A percentile compares a stretch with the other conserved stretches of the same genome.
phyloP scores from a whole-genome alignment of 1,140 invertebrate species.

The Ceratosolen solmsi region DNA sequence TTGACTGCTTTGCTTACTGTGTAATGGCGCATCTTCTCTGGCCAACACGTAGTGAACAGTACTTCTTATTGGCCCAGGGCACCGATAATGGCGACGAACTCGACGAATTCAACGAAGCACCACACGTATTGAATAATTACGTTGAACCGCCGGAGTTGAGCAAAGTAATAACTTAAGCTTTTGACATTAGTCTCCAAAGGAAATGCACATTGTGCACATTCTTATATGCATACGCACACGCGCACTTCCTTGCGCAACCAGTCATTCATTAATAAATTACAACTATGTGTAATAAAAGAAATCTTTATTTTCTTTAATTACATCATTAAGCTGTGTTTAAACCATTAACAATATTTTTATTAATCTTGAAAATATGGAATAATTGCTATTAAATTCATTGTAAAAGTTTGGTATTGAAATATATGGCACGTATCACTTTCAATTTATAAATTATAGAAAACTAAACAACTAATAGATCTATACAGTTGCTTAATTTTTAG shows the following conservation, averaged over 20 bases:
- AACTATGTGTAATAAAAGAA: neutral
- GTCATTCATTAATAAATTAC: neutral
- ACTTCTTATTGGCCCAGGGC: slow-evolving; percentile 85
- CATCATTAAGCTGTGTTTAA: neutral
- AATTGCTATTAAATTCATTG: neutral
- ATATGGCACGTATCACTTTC: neutral
- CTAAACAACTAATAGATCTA: neutral
- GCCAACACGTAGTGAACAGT: slow-evolving; percentile 93
- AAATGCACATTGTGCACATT: neutral
- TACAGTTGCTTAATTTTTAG: neutral
- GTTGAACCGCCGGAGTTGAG: slow-evolving; percentile 71
- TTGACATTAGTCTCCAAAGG: slow-evolving; percentile 5
- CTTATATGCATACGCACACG: neutral
- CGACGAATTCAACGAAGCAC: slow-evolving; percentile 94
- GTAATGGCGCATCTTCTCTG: slow-evolving; percentile 95
- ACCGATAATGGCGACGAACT: slow-evolving; percentile 85
- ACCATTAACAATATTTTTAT: neutral
- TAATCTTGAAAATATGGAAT: neutral
- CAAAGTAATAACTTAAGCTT: slow-evolving; percentile 69
- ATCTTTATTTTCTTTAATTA: neutral
- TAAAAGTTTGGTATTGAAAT: slow-evolving; percentile 14
- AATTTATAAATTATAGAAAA: neutral
- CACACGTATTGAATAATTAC: slow-evolving; percentile 84
- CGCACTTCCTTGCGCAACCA: neutral
- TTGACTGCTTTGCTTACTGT: slow-evolving; percentile 94